Evolutionary conservation across 2,888 invertebrate genomes (phyloP).

Genomic region (Gastrophysa polygoni): DNA sequence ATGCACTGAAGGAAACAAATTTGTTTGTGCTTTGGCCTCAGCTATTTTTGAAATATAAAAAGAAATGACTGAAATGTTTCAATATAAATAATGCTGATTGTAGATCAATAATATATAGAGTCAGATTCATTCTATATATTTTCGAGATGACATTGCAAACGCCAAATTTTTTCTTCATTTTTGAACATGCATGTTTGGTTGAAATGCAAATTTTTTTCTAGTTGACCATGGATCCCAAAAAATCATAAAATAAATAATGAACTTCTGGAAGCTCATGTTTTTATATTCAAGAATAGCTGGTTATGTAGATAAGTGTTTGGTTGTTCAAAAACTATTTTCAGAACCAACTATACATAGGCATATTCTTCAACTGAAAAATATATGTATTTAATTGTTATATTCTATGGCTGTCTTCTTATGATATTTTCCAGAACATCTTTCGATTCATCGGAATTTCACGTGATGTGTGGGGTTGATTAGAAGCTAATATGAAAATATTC

Average conservation of each 20-base stretch:
- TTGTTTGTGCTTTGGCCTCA: conserved; percentile 22
- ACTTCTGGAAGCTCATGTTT: background rate
- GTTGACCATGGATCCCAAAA: no score
- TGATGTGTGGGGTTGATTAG: no score
- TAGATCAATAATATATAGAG: no score
- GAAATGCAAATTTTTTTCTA: no score
- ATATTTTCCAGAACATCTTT: conserved; percentile 5
- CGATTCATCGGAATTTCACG: background rate
- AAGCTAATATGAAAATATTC: no score
- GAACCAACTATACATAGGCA: background rate
- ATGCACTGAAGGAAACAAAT: conserved; percentile 6
- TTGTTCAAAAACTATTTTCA: background rate
- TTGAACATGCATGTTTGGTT: no score
- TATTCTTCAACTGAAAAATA: conserved; percentile 5
- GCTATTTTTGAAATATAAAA: conserved; percentile 22
- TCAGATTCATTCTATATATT: no score
- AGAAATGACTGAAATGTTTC: background rate
- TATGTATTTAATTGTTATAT: conserved; percentile 9
- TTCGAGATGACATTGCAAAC: no score
- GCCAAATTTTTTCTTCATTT: no score
- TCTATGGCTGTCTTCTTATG: conserved; percentile 4
- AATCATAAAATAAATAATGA: no score
- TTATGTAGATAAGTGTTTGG: background rate
- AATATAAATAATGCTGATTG: no score
- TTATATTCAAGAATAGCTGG: background rate